A percentile compares a stretch with the other conserved stretches of the same genome.
Evolutionary conservation across 2,888 invertebrate genomes (phyloP).

Genomic region (Apamea sordens): DNA sequence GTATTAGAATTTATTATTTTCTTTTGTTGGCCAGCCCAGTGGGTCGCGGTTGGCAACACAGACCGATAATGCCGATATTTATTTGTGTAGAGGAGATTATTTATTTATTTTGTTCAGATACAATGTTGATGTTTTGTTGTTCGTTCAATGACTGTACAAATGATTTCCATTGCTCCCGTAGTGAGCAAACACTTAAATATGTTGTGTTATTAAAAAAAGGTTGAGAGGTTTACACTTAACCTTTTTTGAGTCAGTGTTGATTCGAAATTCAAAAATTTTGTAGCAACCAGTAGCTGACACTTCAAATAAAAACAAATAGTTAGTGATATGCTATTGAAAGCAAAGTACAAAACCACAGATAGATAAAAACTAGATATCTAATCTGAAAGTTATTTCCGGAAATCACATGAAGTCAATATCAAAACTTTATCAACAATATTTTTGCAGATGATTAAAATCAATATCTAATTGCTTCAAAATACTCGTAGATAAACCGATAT

Average conservation of each 20-base stretch:
- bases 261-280: slow-evolving; percentile 39
- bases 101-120: slow-evolving; percentile 79
- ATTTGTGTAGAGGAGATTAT: slow-evolving; percentile 79
- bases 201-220: slow-evolving; percentile 61
- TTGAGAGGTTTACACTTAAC: slow-evolving; percentile 59
- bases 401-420: slow-evolving; percentile 6
- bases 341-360: slow-evolving; percentile 1
- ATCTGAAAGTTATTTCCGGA: slow-evolving; percentile 1
- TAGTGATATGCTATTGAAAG: background rate
- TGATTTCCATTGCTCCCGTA: slow-evolving; percentile 68
- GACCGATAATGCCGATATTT: slow-evolving; percentile 81
- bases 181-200: slow-evolving; percentile 64
- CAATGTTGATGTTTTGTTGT: slow-evolving; percentile 76
- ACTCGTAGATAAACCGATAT: slow-evolving; percentile 32
- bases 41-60: slow-evolving; percentile 76
- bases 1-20: slow-evolving; percentile 86
- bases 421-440: slow-evolving; percentile 15
- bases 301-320: slow-evolving; percentile 20
- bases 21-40: slow-evolving; percentile 82
- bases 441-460: slow-evolving; percentile 28
- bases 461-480: slow-evolving; percentile 19
- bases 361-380: slow-evolving; percentile 3
- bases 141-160: slow-evolving; percentile 75
- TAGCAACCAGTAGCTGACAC: slow-evolving; percentile 37
- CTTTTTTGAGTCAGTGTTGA: slow-evolving; percentile 54